Conservation (phyloP, 2,888 invertebrate genomes). For the Trichopria drosophilae region DNA sequence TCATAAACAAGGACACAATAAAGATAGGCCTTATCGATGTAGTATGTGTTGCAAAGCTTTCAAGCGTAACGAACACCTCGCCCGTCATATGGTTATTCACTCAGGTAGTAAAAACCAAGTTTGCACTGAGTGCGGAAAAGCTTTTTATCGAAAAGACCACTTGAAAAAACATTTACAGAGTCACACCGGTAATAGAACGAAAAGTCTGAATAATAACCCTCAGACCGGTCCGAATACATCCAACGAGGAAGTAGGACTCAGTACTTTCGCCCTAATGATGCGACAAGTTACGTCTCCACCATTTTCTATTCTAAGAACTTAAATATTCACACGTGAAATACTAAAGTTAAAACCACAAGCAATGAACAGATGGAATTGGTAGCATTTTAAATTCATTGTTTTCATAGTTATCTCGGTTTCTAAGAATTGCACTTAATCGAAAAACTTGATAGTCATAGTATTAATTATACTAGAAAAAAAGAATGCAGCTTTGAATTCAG, state of each 20-base stretch:
- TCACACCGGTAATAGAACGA: slow-evolving; percentile 72
- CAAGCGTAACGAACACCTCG: slow-evolving; percentile 81
- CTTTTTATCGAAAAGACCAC: slow-evolving; percentile 80
- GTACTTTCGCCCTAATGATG: slow-evolving; percentile 53
- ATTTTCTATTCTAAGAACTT: slow-evolving; percentile 54
- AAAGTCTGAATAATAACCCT: slow-evolving; percentile 60
- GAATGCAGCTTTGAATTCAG: no score
- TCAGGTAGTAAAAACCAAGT: slow-evolving; percentile 82
- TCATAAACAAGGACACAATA: slow-evolving; percentile 79
- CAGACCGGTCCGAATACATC: slow-evolving; percentile 49
- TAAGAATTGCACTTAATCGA: no score
- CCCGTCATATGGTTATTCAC: slow-evolving; percentile 81
- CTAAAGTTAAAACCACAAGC: no score
- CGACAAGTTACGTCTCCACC: slow-evolving; percentile 53
- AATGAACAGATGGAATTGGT: no score
- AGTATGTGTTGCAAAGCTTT: slow-evolving; percentile 77
- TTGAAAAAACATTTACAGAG: slow-evolving; percentile 78
- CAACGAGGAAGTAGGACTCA: slow-evolving; percentile 47
- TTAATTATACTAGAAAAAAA: no score
- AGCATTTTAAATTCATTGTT: no score
- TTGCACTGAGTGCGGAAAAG: slow-evolving; percentile 72
- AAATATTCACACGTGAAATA: no score
- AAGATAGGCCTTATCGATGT: slow-evolving; percentile 79
- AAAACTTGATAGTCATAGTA: no score
- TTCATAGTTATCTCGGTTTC: no score